Evolutionary conservation across 2,113 vertebrate species (phyloP).

Genomic region (Megaceryle torquata): DNA sequence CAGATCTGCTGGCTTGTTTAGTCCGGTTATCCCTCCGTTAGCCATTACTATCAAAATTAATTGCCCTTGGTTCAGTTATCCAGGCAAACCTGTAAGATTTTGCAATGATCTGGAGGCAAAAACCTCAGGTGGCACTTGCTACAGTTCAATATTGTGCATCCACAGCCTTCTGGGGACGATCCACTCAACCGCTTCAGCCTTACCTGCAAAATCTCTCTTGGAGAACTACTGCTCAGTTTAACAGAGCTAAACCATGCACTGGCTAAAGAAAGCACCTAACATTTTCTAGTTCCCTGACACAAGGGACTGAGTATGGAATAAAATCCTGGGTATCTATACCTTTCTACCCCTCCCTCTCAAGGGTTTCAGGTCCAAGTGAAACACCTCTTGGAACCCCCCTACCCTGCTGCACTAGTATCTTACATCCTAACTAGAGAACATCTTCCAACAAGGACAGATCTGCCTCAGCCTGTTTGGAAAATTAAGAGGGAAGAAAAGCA

Average conservation of each 20-base stretch:
- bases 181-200: background rate
- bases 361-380: background rate
- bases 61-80: background rate
- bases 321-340: background rate
- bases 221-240: background rate
- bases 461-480: background rate
- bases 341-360: background rate
- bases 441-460: background rate
- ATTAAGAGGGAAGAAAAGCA: background rate
- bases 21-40: background rate
- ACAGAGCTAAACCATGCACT: background rate
- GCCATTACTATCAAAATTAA: background rate
- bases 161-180: background rate
- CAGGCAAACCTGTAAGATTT: background rate
- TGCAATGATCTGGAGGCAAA: background rate
- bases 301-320: background rate
- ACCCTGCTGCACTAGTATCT: background rate
- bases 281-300: background rate
- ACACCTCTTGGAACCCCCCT: background rate
- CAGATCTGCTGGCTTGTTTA: background rate
- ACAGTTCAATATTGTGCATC: background rate
- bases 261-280: fast-evolving
- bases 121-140: background rate
- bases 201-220: background rate
- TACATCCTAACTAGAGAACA: background rate